These are phyloP conservation scores for Neosilurus hyrtlii DNA, from an alignment of 2,797 vertebrate species.

Conservation along the genomic window DNA sequence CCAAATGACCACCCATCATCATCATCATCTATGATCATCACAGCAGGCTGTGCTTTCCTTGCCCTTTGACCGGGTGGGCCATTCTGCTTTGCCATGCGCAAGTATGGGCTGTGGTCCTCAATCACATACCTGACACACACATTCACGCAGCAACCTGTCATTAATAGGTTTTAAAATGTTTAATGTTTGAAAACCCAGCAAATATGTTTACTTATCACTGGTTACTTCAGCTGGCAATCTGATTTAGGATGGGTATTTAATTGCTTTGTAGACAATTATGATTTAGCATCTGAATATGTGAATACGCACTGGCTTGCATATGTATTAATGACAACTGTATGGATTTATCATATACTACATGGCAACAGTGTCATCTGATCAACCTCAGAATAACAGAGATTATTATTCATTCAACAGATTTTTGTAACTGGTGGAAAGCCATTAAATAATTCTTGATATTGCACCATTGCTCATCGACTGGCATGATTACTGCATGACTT, in stretches of 20 bases:
- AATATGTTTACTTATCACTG: neutral
- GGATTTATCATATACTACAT: neutral
- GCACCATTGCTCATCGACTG: too few relatives aligned
- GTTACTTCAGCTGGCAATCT: neutral
- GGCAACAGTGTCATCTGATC: too few relatives aligned
- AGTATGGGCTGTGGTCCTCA: slow-evolving; percentile 87
- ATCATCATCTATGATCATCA: slow-evolving; percentile 80
- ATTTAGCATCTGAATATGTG: neutral
- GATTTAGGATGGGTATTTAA: neutral
- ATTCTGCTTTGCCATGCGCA: slow-evolving; percentile 78
- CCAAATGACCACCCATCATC: slow-evolving; percentile 72
- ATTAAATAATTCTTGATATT: too few relatives aligned
- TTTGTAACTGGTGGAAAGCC: too few relatives aligned
- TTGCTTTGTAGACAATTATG: neutral
- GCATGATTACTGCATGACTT: too few relatives aligned
- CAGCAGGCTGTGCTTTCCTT: slow-evolving; percentile 59
- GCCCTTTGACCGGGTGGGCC: slow-evolving; percentile 52
- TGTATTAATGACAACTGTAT: neutral
- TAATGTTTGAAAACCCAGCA: neutral
- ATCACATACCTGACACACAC: slow-evolving; percentile 81
- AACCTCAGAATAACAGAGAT: too few relatives aligned
- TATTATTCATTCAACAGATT: too few relatives aligned
- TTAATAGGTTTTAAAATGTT: neutral
- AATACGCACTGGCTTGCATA: neutral
- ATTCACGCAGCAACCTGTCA: neutral